Evolutionary conservation across 1,140 invertebrate species (phyloP).

Genomic region (Belonocnema kinseyi): DNA sequence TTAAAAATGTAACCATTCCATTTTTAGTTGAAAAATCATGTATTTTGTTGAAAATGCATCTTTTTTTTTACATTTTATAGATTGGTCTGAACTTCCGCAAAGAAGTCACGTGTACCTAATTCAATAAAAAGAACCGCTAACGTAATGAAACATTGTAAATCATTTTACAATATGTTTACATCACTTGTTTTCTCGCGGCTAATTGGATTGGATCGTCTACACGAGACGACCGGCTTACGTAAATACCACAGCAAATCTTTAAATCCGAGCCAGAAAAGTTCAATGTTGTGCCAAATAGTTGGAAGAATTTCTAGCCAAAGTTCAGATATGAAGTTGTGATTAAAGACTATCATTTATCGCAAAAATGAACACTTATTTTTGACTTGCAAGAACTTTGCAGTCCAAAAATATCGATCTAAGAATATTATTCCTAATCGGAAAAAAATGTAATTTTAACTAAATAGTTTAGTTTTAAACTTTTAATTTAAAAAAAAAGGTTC

Average conservation of each 20-base stretch:
- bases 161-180: slow-evolving; percentile 18
- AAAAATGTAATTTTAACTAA: no score
- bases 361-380: not conserved
- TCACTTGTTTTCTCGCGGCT: slow-evolving; percentile 45
- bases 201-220: slow-evolving; percentile 51
- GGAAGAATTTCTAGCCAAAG: slow-evolving; percentile 47
- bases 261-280: slow-evolving; percentile 53
- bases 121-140: slow-evolving; percentile 37
- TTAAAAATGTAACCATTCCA: no score
- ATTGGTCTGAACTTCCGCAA: slow-evolving; percentile 1
- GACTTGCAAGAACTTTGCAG: no score
- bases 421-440: no score
- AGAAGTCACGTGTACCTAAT: slow-evolving; percentile 34
- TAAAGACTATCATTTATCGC: not conserved
- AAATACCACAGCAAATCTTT: slow-evolving; percentile 49
- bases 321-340: not conserved
- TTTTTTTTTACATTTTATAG: no score
- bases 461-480: no score
- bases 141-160: not conserved
- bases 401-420: no score
- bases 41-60: no score
- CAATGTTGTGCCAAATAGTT: slow-evolving; percentile 50
- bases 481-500: no score
- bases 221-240: slow-evolving; percentile 49
- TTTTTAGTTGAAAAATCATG: no score